Base-by-base conservation (phyloP, 2,113 vertebrate species). In the Myotis yumanensis region DNA sequence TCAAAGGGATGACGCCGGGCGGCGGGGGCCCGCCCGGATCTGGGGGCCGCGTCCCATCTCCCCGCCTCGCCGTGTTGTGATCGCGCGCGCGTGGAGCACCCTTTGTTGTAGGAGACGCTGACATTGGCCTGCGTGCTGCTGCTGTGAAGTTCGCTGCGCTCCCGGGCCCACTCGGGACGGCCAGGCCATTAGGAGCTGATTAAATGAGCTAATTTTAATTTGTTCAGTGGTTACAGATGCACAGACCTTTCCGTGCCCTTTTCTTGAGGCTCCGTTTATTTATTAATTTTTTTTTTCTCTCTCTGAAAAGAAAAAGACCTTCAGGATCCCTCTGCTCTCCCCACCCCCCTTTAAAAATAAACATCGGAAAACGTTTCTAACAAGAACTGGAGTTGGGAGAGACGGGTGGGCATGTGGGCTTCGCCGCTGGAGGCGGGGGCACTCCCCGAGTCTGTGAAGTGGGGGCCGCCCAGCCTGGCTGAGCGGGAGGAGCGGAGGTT, bases 161-260 rank as follows among this genome's bases (percentile, higher is more conserved):
- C 95, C 59, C 59, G 57, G 89, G 95, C 81, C 91, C 97, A 95
- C 96, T 94, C 93, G 87, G 97, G 96, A 98, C 97, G 90, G 62
- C 80, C 93, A 84, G 94, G 96, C 97, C 97, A 95, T 97, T 97
- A 98, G 97, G 96, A 96, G 95, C 97, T 97, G 97, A 97, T 97
- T 98, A 97, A 97, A 97, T 95, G 95, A 97, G 97, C 97, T 97
- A 95, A 97, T 97, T 98, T 97, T 97, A 98, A 98, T 97, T 97
- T 97, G 91, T 97, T 98, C 95, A 92, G 97, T 97, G 98, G 97
- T 95, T 95, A 96, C 96, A 89, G 89, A 97, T 95, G 97, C 91
- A 43, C 57, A 90, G 95, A 96, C 96, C 92, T 95, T 97, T 98
- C 96, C 54, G 2, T 96, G 95, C 96, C 96, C 92, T 96, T 94